Percentiles rank a stretch among this genome's conserved stretches.
Evolutionary conservation across 2,797 vertebrate species (phyloP).

Genomic region (Acrocephalus scirpaceus): DNA sequence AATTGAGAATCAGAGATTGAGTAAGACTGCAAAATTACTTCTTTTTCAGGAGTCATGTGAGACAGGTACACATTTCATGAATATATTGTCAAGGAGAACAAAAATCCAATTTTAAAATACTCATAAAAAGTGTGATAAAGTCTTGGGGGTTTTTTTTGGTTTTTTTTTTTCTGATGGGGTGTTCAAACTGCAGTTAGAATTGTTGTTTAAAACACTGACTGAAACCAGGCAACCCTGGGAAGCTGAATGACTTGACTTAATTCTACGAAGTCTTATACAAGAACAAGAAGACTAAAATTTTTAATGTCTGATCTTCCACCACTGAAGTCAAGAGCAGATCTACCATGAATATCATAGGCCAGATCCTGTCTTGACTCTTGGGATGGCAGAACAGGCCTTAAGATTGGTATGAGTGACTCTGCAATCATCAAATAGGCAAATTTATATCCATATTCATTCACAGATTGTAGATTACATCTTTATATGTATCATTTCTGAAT

Average conservation of each 20-base stretch:
- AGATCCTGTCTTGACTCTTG: not conserved
- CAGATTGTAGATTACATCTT: not conserved
- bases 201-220: not conserved
- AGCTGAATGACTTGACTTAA: not conserved
- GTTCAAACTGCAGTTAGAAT: not conserved
- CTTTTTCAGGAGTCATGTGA: not conserved
- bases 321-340: not conserved
- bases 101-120: not conserved
- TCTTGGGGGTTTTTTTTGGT: accelerated
- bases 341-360: not conserved
- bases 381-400: not conserved
- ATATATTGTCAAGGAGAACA: not conserved
- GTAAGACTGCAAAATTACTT: not conserved
- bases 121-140: not conserved
- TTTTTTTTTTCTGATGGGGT: not conserved
- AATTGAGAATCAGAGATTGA: not conserved
- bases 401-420: not conserved
- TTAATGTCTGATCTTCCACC: not conserved
- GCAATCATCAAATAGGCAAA: not conserved
- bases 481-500: not conserved
- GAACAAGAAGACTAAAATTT: not conserved
- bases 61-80: not conserved
- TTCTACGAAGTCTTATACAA: not conserved
- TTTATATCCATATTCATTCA: not conserved
- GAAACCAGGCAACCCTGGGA: not conserved